Conservation (phyloP, 2,888 invertebrate species). For the Ethmia dodecea region DNA sequence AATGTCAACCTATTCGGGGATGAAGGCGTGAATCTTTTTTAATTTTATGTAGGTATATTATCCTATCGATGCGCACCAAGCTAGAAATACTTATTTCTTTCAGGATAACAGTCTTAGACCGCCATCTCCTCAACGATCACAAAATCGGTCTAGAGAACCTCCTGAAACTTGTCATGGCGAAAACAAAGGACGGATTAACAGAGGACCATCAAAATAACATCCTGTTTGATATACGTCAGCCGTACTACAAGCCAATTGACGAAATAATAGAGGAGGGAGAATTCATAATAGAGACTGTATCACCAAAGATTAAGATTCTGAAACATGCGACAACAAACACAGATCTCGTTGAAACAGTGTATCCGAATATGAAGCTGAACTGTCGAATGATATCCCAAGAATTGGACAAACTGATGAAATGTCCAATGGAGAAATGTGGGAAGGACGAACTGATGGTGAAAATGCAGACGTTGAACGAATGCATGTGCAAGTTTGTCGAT, state of each 20-base stretch:
- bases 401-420: slow-evolving; percentile 41
- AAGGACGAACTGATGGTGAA: slow-evolving; percentile 44
- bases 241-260: slow-evolving; percentile 47
- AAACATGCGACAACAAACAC: slow-evolving; percentile 54
- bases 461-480: slow-evolving; percentile 57
- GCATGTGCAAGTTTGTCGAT: slow-evolving; percentile 61
- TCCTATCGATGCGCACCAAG: too few species aligned
- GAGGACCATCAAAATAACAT: slow-evolving; percentile 26
- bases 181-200: slow-evolving; percentile 53
- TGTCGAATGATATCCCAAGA: slow-evolving; percentile 38
- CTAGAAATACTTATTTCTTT: slow-evolving; percentile 9
- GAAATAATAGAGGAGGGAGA: slow-evolving; percentile 52
- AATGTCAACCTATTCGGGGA: too few species aligned
- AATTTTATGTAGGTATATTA: too few species aligned
- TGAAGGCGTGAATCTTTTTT: too few species aligned
- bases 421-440: slow-evolving; percentile 28
- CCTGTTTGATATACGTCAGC: slow-evolving; percentile 34
- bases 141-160: slow-evolving; percentile 58
- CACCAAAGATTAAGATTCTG: slow-evolving; percentile 54
- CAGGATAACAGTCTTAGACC: slow-evolving; percentile 64
- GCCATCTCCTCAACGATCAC: slow-evolving; percentile 60
- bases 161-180: slow-evolving; percentile 57
- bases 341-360: slow-evolving; percentile 40
- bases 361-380: slow-evolving; percentile 40
- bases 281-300: slow-evolving; percentile 52